Evolutionary conservation across 1,140 invertebrate species (phyloP).

Genomic region (Mycetomoellerius zeteki): DNA sequence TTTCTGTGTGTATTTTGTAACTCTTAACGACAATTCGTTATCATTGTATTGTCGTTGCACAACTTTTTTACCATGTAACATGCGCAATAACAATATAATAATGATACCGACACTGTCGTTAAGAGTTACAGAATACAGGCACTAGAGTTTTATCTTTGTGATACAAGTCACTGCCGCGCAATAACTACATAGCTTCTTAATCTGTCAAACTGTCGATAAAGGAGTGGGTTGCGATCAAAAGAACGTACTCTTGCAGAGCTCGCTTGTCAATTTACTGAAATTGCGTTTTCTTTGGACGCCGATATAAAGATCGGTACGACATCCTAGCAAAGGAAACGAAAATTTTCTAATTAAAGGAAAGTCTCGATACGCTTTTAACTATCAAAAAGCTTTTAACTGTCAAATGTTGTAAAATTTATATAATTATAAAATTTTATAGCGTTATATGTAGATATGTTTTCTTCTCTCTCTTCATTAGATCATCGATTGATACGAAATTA

Average conservation of each 20-base stretch:
- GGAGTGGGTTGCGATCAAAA: slow-evolving; percentile 65
- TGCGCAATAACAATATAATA: no score
- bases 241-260: slow-evolving; percentile 33
- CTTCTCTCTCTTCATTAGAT: background rate
- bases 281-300: slow-evolving; percentile 54
- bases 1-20: no score
- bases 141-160: slow-evolving; percentile 7
- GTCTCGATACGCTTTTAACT: background rate
- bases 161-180: slow-evolving; percentile 37
- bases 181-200: slow-evolving; percentile 58
- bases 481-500: background rate
- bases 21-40: no score
- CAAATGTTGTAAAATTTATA: background rate
- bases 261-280: slow-evolving; percentile 63
- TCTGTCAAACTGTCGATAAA: slow-evolving; percentile 63
- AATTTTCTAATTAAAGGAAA: slow-evolving; percentile 39
- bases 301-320: slow-evolving; percentile 32
- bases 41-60: no score
- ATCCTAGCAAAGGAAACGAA: slow-evolving; percentile 17
- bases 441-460: background rate
- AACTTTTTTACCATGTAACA: no score
- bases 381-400: background rate
- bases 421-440: background rate
- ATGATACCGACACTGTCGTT: no score
- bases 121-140: no score